Percentiles rank a stretch among this genome's conserved stretches.
Evolutionary conservation across 1,140 invertebrate species (phyloP).

Genomic region (Papilio dardanus): DNA sequence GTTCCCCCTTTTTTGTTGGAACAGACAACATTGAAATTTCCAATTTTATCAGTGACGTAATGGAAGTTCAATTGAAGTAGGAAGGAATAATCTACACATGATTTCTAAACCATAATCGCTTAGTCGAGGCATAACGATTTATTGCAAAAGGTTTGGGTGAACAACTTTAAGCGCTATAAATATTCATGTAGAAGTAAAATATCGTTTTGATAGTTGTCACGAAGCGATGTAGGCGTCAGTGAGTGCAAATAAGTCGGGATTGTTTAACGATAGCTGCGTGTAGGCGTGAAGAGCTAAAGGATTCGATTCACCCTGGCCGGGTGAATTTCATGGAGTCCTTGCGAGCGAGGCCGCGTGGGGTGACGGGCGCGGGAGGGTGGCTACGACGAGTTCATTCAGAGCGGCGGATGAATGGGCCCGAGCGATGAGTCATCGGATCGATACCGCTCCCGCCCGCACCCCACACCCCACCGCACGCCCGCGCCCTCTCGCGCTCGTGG

Average conservation of each 20-base stretch:
- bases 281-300: slow-evolving; percentile 61
- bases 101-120: background rate
- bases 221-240: slow-evolving; percentile 41
- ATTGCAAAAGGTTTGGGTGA: slow-evolving; percentile 5
- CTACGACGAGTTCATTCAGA: slow-evolving; percentile 73
- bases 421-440: slow-evolving; percentile 76
- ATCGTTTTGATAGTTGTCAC: slow-evolving; percentile 18
- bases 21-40: no score
- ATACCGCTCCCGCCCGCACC: slow-evolving; percentile 49
- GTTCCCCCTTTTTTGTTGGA: no score
- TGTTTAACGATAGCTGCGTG: slow-evolving; percentile 51
- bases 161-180: slow-evolving; percentile 1
- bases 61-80: background rate
- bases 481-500: slow-evolving; percentile 33
- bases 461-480: slow-evolving; percentile 30
- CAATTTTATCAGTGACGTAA: background rate
- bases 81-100: background rate
- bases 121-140: background rate
- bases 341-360: slow-evolving; percentile 58
- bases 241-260: slow-evolving; percentile 47
- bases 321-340: slow-evolving; percentile 73
- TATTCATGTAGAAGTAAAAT: slow-evolving; percentile 13
- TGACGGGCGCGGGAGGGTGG: slow-evolving; percentile 45
- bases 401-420: slow-evolving; percentile 76
- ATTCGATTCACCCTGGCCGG: slow-evolving; percentile 62